These are phyloP conservation scores for Alethe castanea DNA, from an alignment of 2,113 vertebrate species.

Conservation along the genomic window DNA sequence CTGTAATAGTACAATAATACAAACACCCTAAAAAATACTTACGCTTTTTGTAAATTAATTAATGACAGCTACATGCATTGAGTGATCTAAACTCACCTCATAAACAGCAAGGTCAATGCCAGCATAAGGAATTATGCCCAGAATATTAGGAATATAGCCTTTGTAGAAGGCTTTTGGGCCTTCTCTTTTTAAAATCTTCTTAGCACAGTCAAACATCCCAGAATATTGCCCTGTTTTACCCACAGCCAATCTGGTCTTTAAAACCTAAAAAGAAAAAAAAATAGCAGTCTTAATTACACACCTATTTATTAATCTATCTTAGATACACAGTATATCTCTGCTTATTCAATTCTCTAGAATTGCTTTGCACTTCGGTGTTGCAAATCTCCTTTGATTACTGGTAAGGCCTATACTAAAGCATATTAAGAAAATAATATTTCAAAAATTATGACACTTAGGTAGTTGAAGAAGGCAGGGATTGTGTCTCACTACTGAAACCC, in stretches of 20 bases:
- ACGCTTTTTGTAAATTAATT: neutral
- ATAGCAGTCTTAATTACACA: neutral
- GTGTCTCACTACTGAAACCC: neutral
- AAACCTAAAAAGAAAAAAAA: slow-evolving; percentile 74
- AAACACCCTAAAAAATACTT: neutral
- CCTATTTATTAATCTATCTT: neutral
- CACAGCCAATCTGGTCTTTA: slow-evolving; percentile 93
- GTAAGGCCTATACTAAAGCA: neutral
- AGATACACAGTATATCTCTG: neutral
- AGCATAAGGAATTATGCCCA: slow-evolving; percentile 94
- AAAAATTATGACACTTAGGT: neutral
- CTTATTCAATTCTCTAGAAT: neutral
- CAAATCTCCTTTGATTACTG: neutral
- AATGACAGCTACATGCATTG: neutral
- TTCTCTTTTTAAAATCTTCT: slow-evolving; percentile 87
- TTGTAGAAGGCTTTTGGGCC: slow-evolving; percentile 90
- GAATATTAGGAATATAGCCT: slow-evolving; percentile 90
- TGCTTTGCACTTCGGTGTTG: neutral
- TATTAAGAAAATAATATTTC: neutral
- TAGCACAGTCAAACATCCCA: slow-evolving; percentile 90
- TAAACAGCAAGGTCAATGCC: slow-evolving; percentile 94
- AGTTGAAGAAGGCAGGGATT: neutral
- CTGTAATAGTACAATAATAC: neutral
- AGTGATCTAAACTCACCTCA: slow-evolving; percentile 79
- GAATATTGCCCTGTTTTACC: slow-evolving; percentile 91